Conservation (phyloP, 1,140 invertebrate species). For the Chionoecetes opilio region DNA sequence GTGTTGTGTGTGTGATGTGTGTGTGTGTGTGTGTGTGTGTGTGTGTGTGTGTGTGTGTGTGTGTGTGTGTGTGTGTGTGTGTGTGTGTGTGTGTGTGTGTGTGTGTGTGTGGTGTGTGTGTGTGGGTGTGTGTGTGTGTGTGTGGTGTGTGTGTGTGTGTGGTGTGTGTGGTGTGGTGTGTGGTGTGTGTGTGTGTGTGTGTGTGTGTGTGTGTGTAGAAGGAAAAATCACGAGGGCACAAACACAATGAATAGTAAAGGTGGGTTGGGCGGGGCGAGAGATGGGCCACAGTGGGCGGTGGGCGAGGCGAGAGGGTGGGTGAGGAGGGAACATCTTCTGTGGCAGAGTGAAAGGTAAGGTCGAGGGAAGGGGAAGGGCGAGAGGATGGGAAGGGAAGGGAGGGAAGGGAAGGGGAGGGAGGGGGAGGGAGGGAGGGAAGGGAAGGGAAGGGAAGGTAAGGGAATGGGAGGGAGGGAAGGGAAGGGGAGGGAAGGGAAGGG, state of each 20-base stretch:
- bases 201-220: too few relatives aligned
- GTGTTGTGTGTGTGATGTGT: too few relatives aligned
- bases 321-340: neutral
- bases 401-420: neutral
- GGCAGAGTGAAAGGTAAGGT: constrained; percentile 25
- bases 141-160: too few relatives aligned
- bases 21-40: too few relatives aligned
- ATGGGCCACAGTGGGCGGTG: neutral
- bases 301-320: neutral
- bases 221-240: constrained; percentile 18
- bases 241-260: constrained; percentile 29
- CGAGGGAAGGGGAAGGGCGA: constrained; percentile 22
- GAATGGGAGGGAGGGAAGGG: neutral
- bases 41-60: too few relatives aligned
- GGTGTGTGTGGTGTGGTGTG: too few relatives aligned
- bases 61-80: too few relatives aligned
- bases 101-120: too few relatives aligned
- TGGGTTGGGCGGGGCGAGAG: neutral
- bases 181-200: too few relatives aligned
- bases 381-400: neutral
- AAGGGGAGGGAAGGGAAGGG: neutral
- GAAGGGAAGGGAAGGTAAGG: neutral
- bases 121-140: too few relatives aligned
- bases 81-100: too few relatives aligned
- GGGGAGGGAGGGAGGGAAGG: neutral